Conservation (phyloP, 2,797 vertebrate species). For the Cyprinella venusta region DNA sequence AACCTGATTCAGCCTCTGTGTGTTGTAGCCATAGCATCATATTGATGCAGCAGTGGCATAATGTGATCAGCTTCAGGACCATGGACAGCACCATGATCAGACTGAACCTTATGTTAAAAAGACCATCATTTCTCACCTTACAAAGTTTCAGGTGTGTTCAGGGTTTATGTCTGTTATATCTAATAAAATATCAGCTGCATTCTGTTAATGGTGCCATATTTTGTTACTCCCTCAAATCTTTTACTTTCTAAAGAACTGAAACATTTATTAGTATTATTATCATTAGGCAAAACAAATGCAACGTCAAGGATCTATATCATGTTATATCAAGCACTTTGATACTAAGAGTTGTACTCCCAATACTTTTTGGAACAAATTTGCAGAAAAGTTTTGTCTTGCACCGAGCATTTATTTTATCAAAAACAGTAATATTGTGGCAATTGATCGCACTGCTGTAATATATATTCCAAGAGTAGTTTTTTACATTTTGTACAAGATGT, state of each 20-base stretch:
- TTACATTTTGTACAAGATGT: neutral
- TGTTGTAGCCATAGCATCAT: constrained; percentile 3
- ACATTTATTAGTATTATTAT: neutral
- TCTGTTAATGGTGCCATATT: neutral
- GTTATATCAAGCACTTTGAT: neutral
- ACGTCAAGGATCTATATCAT: neutral
- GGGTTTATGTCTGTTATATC: neutral
- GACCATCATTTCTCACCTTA: constrained; percentile 28
- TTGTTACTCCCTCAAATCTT: neutral
- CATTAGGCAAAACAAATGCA: neutral
- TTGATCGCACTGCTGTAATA: neutral
- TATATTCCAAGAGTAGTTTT: neutral
- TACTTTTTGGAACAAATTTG: neutral
- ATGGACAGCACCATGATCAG: constrained; percentile 59
- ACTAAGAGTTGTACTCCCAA: neutral
- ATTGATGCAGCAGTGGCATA: constrained; percentile 46
- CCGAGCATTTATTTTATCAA: neutral
- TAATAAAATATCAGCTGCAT: neutral
- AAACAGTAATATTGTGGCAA: neutral
- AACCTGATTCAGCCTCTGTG: neutral
- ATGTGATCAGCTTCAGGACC: constrained; percentile 64
- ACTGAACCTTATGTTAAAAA: constrained; percentile 49
- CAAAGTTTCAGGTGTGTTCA: neutral
- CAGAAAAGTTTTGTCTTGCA: neutral
- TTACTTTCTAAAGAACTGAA: neutral